Evolutionary conservation across 2,797 vertebrate species (phyloP).

Genomic region (Sebastes itinus): DNA sequence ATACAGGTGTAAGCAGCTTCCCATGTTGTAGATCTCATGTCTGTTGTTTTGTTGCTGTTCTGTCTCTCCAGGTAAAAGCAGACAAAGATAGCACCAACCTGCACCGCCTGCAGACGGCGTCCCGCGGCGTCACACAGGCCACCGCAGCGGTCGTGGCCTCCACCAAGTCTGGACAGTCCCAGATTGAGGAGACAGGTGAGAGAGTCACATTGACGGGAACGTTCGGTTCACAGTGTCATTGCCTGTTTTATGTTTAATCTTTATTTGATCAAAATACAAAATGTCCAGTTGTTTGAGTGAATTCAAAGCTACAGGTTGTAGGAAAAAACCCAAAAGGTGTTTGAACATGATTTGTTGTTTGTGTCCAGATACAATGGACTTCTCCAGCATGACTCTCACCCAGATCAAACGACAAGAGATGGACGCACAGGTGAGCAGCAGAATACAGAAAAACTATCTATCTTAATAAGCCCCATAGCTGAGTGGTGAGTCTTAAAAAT

Average conservation of each 20-base stretch:
- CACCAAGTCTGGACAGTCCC: slow-evolving; percentile 93
- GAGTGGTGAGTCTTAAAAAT: background rate
- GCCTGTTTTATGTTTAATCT: background rate
- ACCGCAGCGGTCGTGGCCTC: slow-evolving; percentile 93
- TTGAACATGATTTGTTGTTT: background rate
- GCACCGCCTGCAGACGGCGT: slow-evolving; percentile 89
- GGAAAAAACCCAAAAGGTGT: background rate
- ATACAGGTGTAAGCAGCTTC: background rate
- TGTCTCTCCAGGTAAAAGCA: slow-evolving; percentile 89
- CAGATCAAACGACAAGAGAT: slow-evolving; percentile 99
- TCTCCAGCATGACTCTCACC: slow-evolving; percentile 95
- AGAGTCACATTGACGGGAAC: background rate
- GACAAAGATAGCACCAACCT: slow-evolving; percentile 94
- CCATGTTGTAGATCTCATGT: background rate
- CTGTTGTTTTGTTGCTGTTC: background rate
- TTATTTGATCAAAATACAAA: background rate
- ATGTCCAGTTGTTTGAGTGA: background rate
- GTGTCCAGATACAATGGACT: slow-evolving; percentile 92
- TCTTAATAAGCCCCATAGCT: background rate
- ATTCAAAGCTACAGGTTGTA: background rate
- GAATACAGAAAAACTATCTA: background rate
- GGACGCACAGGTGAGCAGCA: slow-evolving; percentile 91
- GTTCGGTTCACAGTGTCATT: background rate
- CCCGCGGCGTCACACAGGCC: slow-evolving; percentile 92
- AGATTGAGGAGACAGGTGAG: slow-evolving; percentile 94